Evolutionary conservation across 2,113 vertebrate genomes (phyloP), one percentile per base, ranked within the genome.

Genomic region (Excalfactoria chinensis): DNA sequence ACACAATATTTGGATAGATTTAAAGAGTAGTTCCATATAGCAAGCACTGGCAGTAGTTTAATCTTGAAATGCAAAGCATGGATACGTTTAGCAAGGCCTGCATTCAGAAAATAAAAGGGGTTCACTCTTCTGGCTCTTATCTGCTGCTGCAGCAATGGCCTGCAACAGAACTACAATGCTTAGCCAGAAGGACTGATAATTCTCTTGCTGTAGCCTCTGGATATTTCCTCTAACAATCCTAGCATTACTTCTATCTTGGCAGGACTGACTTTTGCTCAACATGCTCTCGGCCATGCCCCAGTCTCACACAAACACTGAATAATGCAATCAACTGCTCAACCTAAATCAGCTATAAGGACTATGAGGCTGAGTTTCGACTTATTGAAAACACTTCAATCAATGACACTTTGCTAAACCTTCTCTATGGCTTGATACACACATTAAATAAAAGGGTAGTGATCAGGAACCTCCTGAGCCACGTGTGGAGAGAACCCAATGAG

Each of bases 311-410:
- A 94, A 96, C 86, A 90, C 59, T 67, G 92, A 95, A 92, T 89
- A 94, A 95, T 87, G 90, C 93, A 95, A 95, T 94, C 93, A 95
- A 79, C 90, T 84, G 88, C 86, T 92, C 86, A 48, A 81, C 84
- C 63, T 90, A 93, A 92, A 95, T 96, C 93, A 96, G 90, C 84
- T 14, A 40, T 14, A 40, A 95, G 92, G 93, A 77, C 86, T 92
- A 84, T 70, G 88, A 93, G 90, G 77, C 53, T 41, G 88, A 89
- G 86, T 63, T 94, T 94, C 28, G 44, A 94, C 93, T 89, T 92
- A 92, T 41, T 89, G 88, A 96, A 95, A 95, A 95, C 92, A 87
- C 81, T 94, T 93, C 92, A 94, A 92, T 94, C 95, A 96, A 96
- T 94, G 95, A 93, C 93, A 94, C 92, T 94, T 88, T 41, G 72